Evolutionary conservation across 2,797 vertebrate genomes (phyloP).

Genomic region (Poecilia velifera): DNA sequence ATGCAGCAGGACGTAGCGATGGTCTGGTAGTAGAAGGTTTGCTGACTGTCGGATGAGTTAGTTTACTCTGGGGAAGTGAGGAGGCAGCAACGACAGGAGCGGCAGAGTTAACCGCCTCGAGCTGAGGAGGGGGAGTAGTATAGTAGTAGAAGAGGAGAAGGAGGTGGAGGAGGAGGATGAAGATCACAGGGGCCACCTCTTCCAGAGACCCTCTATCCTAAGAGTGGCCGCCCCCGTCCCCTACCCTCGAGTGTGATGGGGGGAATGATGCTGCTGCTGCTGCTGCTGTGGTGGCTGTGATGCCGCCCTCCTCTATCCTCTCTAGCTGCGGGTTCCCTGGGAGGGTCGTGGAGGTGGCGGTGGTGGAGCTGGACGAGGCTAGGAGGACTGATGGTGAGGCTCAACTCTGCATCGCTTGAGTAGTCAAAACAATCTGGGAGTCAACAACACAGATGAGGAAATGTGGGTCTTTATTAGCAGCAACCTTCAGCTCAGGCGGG

Average conservation of each 20-base stretch:
- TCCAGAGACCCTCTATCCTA: constrained; percentile 85
- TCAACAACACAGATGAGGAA: constrained; percentile 92
- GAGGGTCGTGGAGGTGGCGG: constrained; percentile 71
- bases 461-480: constrained; percentile 84
- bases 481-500: constrained; percentile 28
- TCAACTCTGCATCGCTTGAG: constrained; percentile 94
- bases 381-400: constrained; percentile 90
- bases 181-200: constrained; percentile 76
- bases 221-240: constrained; percentile 85
- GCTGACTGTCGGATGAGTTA: constrained; percentile 78
- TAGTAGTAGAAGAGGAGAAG: background rate
- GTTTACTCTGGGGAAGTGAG: constrained; percentile 83
- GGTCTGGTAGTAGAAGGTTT: constrained; percentile 45
- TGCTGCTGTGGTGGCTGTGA: constrained; percentile 77
- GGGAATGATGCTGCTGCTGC: constrained; percentile 87
- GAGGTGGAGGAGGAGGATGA: constrained; percentile 53
- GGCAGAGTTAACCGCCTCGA: constrained; percentile 51
- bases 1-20: constrained; percentile 57
- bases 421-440: constrained; percentile 99
- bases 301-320: constrained; percentile 90
- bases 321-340: constrained; percentile 89
- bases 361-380: constrained; percentile 81
- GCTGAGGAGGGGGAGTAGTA: constrained; percentile 71
- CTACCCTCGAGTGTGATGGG: constrained; percentile 97
- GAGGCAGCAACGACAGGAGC: constrained; percentile 80